Base-by-base conservation (phyloP, 2,888 invertebrate genomes). In the Holacanthella duospinosa region DNA sequence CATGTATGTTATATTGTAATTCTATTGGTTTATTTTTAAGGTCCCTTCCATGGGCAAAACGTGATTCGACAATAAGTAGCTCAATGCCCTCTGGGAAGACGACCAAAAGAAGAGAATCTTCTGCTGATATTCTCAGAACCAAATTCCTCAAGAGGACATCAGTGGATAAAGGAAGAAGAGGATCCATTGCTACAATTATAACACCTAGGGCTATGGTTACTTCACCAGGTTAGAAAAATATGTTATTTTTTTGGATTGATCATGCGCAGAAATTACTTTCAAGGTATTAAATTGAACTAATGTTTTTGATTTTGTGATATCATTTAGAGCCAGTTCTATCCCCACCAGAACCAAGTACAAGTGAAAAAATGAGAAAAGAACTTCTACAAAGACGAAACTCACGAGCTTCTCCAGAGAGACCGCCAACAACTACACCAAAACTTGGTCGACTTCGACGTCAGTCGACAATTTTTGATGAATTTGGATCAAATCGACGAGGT, bases 381-480 rank as follows among this genome's bases (percentile, higher is more conserved):
- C 62, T 72, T 61, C 61, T 64, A 29, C 71, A 48, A 48, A 48
- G 77, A 24, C 72, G 77, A 19, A 75, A 76, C 68, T 77, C 77
- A 4, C 68, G 77, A 55, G 72, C 75, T 25, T 77, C 77, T 1
- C 77, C 77, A 12, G 78, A 78, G 65, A 68, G 77, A 62, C 58
- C 58, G 36, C 28, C 48, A 21, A 16, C 48, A 21, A 74, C 75
- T 19, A 68, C 69, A 24, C 64, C 69, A 19, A 80, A 80, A 74
- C 77, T 85, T 67, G 85, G 86, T 55, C 82, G 89, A 61, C 79
- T 92, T 59, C 89, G 89, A 75, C 82, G 93, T 36, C 93, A 93
- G 78, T 89, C 89, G 24, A 91, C 92, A 4, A 89, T 91, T 43
- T 90, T 89, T 75, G 93, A 93, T 78, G 92, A 93, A 62, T 70